Conservation (phyloP, 1,140 invertebrate genomes). For the Bombus pascuorum region DNA sequence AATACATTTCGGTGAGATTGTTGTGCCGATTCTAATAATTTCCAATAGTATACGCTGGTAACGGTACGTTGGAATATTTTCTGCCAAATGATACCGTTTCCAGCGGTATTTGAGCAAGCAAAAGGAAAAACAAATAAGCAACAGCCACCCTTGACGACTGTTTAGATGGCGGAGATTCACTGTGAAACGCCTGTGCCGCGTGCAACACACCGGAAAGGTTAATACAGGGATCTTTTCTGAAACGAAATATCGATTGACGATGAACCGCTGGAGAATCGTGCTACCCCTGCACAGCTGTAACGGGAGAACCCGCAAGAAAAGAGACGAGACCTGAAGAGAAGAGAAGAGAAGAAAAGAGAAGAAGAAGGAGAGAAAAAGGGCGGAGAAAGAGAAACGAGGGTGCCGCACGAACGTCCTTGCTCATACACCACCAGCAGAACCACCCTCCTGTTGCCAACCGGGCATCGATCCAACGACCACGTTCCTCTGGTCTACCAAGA, state of each 20-base stretch:
- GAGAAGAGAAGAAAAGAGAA: background rate
- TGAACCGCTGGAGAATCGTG: constrained; percentile 23
- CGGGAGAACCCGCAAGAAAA: background rate
- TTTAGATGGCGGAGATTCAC: constrained; percentile 33
- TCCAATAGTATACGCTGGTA: background rate
- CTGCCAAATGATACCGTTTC: background rate
- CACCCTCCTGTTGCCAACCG: constrained; percentile 74
- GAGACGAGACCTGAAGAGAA: background rate
- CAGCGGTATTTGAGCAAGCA: background rate
- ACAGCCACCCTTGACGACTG: constrained; percentile 24
- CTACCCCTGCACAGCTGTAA: constrained; percentile 35
- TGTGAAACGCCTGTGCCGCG: constrained; percentile 13
- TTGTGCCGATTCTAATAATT: background rate
- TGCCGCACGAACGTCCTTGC: constrained; percentile 27
- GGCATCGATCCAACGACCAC: constrained; percentile 74
- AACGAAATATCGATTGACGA: constrained; percentile 43
- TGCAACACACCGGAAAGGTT: constrained; percentile 38
- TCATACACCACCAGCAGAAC: constrained; percentile 44
- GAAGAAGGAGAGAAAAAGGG: background rate
- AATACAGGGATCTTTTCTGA: constrained; percentile 41
- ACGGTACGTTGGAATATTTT: background rate
- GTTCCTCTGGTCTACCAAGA: constrained; percentile 59
- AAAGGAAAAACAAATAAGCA: constrained; percentile 43
- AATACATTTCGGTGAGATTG: background rate
- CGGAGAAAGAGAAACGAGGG: constrained; percentile 25